Conservation (phyloP, 2,113 vertebrate species). For the Burhinus oedicnemus region DNA sequence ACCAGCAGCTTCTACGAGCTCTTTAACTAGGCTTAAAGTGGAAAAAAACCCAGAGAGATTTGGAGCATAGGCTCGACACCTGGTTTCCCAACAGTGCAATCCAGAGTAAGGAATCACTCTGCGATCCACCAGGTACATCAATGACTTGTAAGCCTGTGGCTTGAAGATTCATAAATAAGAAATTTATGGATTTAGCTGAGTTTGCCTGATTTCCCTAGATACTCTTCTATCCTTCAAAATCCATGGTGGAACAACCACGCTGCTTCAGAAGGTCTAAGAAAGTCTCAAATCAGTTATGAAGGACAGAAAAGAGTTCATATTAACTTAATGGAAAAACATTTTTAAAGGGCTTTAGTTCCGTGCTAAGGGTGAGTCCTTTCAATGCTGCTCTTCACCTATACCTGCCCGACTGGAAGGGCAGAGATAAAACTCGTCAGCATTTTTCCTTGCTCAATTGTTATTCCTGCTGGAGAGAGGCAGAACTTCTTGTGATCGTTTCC, state of each 20-base stretch:
- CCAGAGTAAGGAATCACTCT: not conserved
- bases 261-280: not conserved
- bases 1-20: not conserved
- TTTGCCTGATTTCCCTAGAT: not conserved
- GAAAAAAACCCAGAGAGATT: not conserved
- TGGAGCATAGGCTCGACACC: not conserved
- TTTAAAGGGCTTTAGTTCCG: not conserved
- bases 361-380: not conserved
- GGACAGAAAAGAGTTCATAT: not conserved
- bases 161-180: not conserved
- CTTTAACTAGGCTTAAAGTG: not conserved
- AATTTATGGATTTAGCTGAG: not conserved
- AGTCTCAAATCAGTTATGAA: not conserved
- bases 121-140: not conserved
- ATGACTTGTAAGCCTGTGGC: not conserved
- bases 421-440: not conserved
- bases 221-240: not conserved
- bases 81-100: not conserved
- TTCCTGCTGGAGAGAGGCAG: slow-evolving; percentile 24
- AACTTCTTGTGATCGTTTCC: not conserved
- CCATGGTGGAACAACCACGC: accelerated
- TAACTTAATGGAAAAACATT: not conserved
- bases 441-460: not conserved
- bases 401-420: not conserved
- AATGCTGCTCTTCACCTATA: not conserved